Percentiles rank a stretch among this genome's conserved stretches.
Conservation (phyloP, 2,113 vertebrate genomes). For the Dasyurus viverrinus region DNA sequence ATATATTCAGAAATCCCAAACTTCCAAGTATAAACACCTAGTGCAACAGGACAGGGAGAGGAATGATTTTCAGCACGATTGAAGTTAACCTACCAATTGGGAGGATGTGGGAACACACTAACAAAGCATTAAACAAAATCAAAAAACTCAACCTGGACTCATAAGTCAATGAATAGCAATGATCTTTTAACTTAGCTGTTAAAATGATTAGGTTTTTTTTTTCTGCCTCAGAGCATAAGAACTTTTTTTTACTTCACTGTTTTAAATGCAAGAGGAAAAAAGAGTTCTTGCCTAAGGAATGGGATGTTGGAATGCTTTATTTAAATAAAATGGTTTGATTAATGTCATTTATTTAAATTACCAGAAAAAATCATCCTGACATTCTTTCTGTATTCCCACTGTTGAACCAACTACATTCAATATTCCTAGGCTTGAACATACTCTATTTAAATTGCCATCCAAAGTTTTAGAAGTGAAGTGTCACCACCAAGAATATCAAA, state of each 20-base stretch:
- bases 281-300: slow-evolving; percentile 58
- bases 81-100: slow-evolving; percentile 58
- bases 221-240: slow-evolving; percentile 6
- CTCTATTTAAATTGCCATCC: not conserved
- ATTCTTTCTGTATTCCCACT: not conserved
- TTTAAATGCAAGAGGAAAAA: slow-evolving; percentile 58
- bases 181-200: not conserved
- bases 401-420: slow-evolving; percentile 30
- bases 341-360: slow-evolving; percentile 73
- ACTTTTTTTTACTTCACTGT: slow-evolving; percentile 47
- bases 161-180: slow-evolving; percentile 20
- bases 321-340: slow-evolving; percentile 63
- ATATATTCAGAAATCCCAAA: slow-evolving; percentile 63
- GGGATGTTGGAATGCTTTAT: slow-evolving; percentile 48
- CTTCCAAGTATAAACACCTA: slow-evolving; percentile 70
- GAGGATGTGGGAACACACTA: slow-evolving; percentile 39
- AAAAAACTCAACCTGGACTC: slow-evolving; percentile 17
- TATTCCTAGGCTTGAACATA: slow-evolving; percentile 7
- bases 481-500: not conserved
- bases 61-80: slow-evolving; percentile 65
- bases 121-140: slow-evolving; percentile 54
- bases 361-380: not conserved
- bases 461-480: slow-evolving; percentile 29
- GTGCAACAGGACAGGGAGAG: slow-evolving; percentile 56
- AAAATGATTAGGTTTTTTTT: slow-evolving; percentile 50